Percentiles rank a stretch among this genome's conserved stretches.
These are phyloP conservation scores for Microplitis mediator DNA, from an alignment of 1,140 invertebrate species.

Conservation along the genomic window DNA sequence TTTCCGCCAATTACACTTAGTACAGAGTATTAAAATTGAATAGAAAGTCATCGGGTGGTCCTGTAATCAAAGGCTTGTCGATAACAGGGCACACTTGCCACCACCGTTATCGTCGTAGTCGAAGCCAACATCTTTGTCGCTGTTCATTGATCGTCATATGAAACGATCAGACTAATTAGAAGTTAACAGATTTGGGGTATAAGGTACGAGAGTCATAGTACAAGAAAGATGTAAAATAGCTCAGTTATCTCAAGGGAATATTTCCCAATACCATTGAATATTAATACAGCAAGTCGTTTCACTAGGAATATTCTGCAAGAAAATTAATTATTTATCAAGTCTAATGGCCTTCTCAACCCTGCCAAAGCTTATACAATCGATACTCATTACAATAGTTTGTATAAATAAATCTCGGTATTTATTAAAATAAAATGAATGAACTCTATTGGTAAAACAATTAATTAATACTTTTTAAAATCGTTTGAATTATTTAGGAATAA, in stretches of 20 bases:
- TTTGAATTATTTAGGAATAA: not conserved
- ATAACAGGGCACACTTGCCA: conserved; percentile 35
- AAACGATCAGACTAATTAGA: conserved; percentile 44
- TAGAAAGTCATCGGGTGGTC: conserved; percentile 38
- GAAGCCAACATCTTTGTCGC: too few relatives aligned
- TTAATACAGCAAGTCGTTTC: too few relatives aligned
- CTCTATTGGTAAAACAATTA: not conserved
- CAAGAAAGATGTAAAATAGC: not conserved
- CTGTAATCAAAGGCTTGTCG: conserved; percentile 39
- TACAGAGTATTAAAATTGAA: conserved; percentile 36
- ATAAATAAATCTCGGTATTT: too few relatives aligned
- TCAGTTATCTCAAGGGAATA: too few relatives aligned
- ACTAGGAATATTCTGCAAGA: too few relatives aligned
- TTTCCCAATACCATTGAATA: too few relatives aligned
- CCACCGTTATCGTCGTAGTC: too few relatives aligned
- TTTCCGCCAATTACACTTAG: conserved; percentile 17
- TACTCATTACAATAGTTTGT: too few relatives aligned
- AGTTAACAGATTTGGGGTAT: conserved; percentile 14
- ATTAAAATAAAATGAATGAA: too few relatives aligned
- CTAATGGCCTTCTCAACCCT: too few relatives aligned
- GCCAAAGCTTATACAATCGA: too few relatives aligned
- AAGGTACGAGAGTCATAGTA: not conserved
- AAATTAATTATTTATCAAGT: too few relatives aligned
- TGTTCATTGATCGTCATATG: conserved; percentile 34
- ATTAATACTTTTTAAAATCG: not conserved